Evolutionary conservation across 2,113 vertebrate genomes (phyloP), one percentile per base, ranked within the genome.

Genomic region (Centropus unirufus): DNA sequence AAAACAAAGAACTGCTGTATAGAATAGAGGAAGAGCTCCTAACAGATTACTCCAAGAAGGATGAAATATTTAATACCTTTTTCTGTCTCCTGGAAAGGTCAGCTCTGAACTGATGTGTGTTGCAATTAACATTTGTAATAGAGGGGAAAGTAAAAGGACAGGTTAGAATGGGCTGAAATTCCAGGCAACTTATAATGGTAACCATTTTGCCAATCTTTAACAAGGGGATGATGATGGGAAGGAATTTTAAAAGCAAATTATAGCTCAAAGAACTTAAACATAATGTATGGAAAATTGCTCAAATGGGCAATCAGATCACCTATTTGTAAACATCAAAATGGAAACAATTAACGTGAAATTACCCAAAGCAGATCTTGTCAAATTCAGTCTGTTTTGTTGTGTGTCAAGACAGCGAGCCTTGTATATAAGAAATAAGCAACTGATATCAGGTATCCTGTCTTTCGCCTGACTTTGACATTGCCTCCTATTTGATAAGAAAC

Each of bases 71-170:
- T 84, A 54, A 54, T 58, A 51, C 30, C 58, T 74, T 87, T 72
- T 81, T 92, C 46, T 83, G 11, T 49, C 46, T 89, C 52, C 46
- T 91, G 89, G 75, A 91, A 93, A 92, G 70, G 62, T 92, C 78
- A 85, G 2, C 42, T 75, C 61, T 75, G 52, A 84, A 58, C 30
- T 66, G 46, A 24, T 67, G 42, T 46, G 66, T 84, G n/a, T 40
- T 91, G 46, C 74, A 72, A 42, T 78, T 87, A 93, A 78, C 34
- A 18, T 21, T 66, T 59, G 44, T 82, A 69, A 82, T 63, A 84
- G 87, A 82, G 49, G 10, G 5, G 27, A 36, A 75, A 44, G 23
- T 82, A 39, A 74, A 84, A 89, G 23, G 78, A 58, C 0, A 2
- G 6, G 39, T 77, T 91, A 32, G 51, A 80, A 62, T 81, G 18